Base-by-base conservation (phyloP, 2,797 vertebrate species). In the Gila robusta region DNA sequence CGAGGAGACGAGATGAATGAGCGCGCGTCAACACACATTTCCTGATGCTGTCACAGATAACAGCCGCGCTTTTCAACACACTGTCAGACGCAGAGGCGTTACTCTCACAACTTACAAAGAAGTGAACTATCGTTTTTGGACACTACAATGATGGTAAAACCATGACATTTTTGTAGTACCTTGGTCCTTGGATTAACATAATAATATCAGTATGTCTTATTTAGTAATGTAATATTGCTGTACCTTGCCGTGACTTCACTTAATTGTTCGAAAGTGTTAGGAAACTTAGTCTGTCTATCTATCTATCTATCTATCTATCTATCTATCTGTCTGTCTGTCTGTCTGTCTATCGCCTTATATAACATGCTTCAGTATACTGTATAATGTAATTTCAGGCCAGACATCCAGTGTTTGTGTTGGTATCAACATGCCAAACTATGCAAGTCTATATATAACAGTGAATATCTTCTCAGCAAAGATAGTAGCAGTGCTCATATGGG, bases 401-500 rank as follows among this genome's bases (percentile, higher is more conserved):
- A 72, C n/a, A 6, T 56, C 11, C 70, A 49, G 74, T 78, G 77
- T 85, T 85, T 89, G 73, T 82, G 70, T 85, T 85, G 85, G 85
- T 86, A 79, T 83, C 87, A 81, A 59, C 62, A 81, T 81, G 82
- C 79, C 47, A 35, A 47, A 84, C 91, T 89, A 52, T 12, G 64
- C 66, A 90, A 89, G 84, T 89, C 81, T 87, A 81, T 92, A 90
- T 91, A 86, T 90, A 91, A 86, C 85, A 88, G 82, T 86, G 91
- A 89, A 91, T 87, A 70, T 71, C 2, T 88, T 90, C 87, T 62
- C 81, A 81, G 85, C 73, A 17, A 77, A 89, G 87, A 88, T 81
- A 73, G 83, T 70, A 83, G 49, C 87, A 87, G 89, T 90, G 86
- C 83, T 88, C 73, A 79, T 70, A 90, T 93, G 71, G 88, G 89